Conservation (phyloP, 2,888 invertebrate genomes). For the Epinotia brunnichana region DNA sequence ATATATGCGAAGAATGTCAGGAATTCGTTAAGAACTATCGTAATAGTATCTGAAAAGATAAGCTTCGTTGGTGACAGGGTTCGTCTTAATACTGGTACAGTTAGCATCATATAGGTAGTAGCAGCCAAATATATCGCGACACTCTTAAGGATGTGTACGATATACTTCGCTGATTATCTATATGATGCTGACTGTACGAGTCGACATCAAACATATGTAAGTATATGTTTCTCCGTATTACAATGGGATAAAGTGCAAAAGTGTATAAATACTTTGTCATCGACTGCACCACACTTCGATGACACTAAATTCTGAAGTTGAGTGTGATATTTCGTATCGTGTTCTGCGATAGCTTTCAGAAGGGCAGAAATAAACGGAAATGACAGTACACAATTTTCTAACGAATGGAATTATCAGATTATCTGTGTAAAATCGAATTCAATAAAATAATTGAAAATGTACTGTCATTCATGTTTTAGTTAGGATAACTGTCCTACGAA, state of each 20-base stretch:
- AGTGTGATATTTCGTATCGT: no score
- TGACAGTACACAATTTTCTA: not conserved
- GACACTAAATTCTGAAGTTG: no score
- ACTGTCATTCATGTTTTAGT: not conserved
- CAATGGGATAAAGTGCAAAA: no score
- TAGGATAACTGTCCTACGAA: not conserved
- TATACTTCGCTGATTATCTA: no score
- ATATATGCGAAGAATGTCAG: conserved; percentile 2
- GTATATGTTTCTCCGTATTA: no score
- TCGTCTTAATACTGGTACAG: not conserved
- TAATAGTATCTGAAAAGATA: not conserved
- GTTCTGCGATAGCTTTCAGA: not conserved
- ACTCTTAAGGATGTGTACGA: no score
- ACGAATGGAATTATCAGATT: not conserved
- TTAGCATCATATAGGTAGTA: no score
- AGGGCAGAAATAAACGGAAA: not conserved
- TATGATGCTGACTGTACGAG: no score
- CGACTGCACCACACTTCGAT: no score
- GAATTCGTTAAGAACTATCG: not conserved
- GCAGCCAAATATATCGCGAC: no score
- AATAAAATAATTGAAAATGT: not conserved
- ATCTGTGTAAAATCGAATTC: not conserved
- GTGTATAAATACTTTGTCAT: no score
- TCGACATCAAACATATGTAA: no score
- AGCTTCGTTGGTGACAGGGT: not conserved